Percentiles rank a stretch among this genome's conserved stretches.
phyloP scores from a whole-genome alignment of 1,140 invertebrate genomes.

The Venustaconcha ellipsiformis region DNA sequence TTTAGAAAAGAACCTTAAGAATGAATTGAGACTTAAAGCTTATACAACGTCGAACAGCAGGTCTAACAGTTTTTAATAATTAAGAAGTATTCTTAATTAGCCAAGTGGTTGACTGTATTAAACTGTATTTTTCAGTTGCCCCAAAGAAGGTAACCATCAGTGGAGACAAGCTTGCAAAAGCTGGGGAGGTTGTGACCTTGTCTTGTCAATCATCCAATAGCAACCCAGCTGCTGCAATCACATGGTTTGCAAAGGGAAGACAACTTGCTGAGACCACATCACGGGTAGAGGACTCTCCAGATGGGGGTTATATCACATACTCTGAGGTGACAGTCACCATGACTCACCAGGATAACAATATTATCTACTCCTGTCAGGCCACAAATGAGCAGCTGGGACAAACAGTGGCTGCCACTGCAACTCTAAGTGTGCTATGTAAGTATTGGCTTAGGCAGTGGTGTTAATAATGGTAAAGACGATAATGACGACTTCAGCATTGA shows the following conservation, averaged over 20 bases:
- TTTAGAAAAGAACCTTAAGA: too few relatives aligned
- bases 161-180: conserved; percentile 82
- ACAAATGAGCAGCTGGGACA: conserved; percentile 81
- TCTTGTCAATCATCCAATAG: conserved; percentile 89
- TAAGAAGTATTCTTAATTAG: too few relatives aligned
- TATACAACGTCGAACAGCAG: not conserved
- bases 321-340: conserved; percentile 90
- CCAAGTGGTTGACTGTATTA: too few relatives aligned
- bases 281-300: conserved; percentile 45
- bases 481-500: not conserved
- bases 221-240: conserved; percentile 92
- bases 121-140: conserved; percentile 77
- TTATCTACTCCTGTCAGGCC: conserved; percentile 61
- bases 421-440: conserved; percentile 94
- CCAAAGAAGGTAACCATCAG: conserved; percentile 87
- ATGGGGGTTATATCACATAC: conserved; percentile 89
- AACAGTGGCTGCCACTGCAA: conserved; percentile 84
- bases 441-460: conserved; percentile 49
- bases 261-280: conserved; percentile 66
- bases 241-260: conserved; percentile 77
- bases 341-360: conserved; percentile 57
- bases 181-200: conserved; percentile 86
- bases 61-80: not conserved
- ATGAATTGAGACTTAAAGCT: too few relatives aligned
- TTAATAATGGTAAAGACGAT: not conserved